phyloP scores from a whole-genome alignment of 2,888 invertebrate species.

The Clostera curtula region DNA sequence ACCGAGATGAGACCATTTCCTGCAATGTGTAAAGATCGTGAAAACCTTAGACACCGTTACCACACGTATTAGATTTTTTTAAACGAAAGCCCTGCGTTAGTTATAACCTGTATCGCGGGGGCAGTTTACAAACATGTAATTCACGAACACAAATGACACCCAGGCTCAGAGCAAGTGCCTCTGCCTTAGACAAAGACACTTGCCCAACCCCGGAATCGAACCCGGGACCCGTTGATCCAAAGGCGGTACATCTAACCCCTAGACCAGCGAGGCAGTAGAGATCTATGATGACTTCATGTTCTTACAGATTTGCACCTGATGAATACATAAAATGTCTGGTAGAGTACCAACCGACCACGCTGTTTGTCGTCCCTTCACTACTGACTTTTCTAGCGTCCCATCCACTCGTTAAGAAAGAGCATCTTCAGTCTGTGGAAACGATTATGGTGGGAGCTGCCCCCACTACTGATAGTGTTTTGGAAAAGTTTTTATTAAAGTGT shows the following conservation, averaged over 20 bases:
- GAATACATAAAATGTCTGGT: conserved; percentile 79
- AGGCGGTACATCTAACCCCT: no score
- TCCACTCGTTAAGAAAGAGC: conserved; percentile 79
- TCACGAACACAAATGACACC: neutral
- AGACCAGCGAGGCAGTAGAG: no score
- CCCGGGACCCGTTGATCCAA: no score
- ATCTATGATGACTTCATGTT: neutral
- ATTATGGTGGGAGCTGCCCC: conserved; percentile 86
- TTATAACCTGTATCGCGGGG: no score
- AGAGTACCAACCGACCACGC: conserved; percentile 75
- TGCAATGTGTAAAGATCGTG: no score
- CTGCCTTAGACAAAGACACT: neutral
- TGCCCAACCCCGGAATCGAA: no score
- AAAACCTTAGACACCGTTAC: no score
- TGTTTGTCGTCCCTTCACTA: conserved; percentile 86
- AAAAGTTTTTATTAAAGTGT: conserved; percentile 77
- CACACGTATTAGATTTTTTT: no score
- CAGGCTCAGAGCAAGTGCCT: neutral
- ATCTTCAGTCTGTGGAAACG: conserved; percentile 77
- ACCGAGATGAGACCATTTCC: no score
- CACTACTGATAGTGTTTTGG: conserved; percentile 76
- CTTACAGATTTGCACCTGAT: conserved; percentile 80
- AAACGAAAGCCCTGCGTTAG: no score
- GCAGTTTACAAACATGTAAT: no score
- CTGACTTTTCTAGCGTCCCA: conserved; percentile 83